These are phyloP conservation scores for Carpatolechia fugitivella DNA, from an alignment of 2,888 invertebrate species.

Conservation along the genomic window DNA sequence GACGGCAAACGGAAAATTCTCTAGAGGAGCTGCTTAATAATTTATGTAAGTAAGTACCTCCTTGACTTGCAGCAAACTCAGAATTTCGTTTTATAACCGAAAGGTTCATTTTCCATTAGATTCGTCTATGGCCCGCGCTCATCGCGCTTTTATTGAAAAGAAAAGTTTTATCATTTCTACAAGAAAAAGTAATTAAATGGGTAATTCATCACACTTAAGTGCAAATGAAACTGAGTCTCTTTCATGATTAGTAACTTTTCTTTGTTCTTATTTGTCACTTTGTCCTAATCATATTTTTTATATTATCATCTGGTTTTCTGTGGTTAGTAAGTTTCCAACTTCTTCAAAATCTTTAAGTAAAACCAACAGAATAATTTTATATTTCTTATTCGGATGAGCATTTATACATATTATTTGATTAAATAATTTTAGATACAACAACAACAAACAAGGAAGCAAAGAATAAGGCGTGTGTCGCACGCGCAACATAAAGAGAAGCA, in stretches of 20 bases:
- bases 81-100: constrained; percentile 20
- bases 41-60: constrained; percentile 45
- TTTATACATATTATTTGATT: too few relatives aligned
- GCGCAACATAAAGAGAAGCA: constrained; percentile 28
- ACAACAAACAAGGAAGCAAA: background rate
- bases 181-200: background rate
- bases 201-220: constrained; percentile 6
- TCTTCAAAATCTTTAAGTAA: too few relatives aligned
- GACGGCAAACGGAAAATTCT: constrained; percentile 53
- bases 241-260: too few relatives aligned
- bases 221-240: background rate
- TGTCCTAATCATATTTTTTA: too few relatives aligned
- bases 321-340: too few relatives aligned
- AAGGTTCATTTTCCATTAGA: constrained; percentile 18
- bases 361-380: too few relatives aligned
- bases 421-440: background rate
- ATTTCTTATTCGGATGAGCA: too few relatives aligned
- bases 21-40: constrained; percentile 47
- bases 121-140: background rate
- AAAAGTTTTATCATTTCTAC: constrained; percentile 4
- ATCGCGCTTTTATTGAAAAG: constrained; percentile 9
- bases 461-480: background rate
- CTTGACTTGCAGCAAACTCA: constrained; percentile 40
- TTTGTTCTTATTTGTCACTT: too few relatives aligned
- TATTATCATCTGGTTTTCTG: too few relatives aligned